Percentiles rank a stretch among this genome's conserved stretches.
phyloP scores from a whole-genome alignment of 2,113 vertebrate genomes.

The Passerina amoena region DNA sequence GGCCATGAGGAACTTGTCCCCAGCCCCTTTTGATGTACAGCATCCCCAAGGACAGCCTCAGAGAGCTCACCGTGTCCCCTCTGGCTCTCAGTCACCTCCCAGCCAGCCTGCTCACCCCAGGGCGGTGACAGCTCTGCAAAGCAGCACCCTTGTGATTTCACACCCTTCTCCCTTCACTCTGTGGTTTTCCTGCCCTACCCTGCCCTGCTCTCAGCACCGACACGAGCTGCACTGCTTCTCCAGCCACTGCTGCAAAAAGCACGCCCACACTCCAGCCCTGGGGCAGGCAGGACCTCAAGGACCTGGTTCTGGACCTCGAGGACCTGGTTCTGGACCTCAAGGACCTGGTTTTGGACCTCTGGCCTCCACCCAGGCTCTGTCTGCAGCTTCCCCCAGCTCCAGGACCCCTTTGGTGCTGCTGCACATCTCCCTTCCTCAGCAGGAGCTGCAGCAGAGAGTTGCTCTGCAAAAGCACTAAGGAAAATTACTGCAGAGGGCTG shows the following conservation, averaged over 20 bases:
- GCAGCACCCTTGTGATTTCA: neutral
- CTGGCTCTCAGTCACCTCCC: neutral
- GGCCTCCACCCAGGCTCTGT: neutral
- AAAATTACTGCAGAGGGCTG: constrained; percentile 18
- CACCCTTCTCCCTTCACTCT: neutral
- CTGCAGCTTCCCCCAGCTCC: neutral
- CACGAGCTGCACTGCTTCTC: accelerated
- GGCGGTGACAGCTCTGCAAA: accelerated
- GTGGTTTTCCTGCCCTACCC: neutral
- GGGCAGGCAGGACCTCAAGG: neutral
- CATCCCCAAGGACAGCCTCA: neutral
- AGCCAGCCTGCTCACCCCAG: neutral
- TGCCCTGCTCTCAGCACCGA: neutral
- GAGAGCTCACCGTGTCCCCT: neutral
- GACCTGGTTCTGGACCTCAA: neutral
- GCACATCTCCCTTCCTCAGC: neutral
- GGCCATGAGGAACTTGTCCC: neutral
- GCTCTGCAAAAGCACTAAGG: neutral
- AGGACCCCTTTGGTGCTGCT: accelerated
- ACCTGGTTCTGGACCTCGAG: neutral
- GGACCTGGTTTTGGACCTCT: neutral
- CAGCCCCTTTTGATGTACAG: neutral
- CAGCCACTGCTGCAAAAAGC: accelerated
- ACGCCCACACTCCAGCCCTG: accelerated
- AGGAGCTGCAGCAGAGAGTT: neutral